Evolutionary conservation across 2,797 vertebrate species (phyloP), one percentile per base, ranked within the genome.

Genomic region (Sciurus vulgaris): DNA sequence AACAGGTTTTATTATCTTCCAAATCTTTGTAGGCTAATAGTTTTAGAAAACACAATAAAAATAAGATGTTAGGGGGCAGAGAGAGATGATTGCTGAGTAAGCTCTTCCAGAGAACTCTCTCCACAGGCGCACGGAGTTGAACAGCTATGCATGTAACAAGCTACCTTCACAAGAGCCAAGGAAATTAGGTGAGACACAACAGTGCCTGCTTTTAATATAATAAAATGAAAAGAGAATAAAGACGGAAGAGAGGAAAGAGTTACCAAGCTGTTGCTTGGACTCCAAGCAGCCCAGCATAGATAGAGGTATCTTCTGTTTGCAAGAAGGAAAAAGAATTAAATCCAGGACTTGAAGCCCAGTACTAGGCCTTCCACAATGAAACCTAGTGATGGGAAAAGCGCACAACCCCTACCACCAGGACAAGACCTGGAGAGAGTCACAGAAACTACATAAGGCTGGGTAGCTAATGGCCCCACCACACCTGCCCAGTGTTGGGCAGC

Each of bases 321-420:
- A 5, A 26, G 13, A 44, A 18, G 54, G 30, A 44, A 49, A 63
- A 13, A 65, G 7, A 88, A n/a, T 76, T 88, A 65, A 22, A 20
- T 76, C 51, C n/a, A 61, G 41, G 54, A 73, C 33, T 73, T 47
- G 35, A 82, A 72, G 28, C 9, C 41, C 38, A 38, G 38, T 38
- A 38, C 38, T 38, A 38, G 38, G 38, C 38, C 38, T 38, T 38
- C 38, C 38, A 38, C 38, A 38, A 3, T 54, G 33, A 30, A 13
- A 69, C 13, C 12, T 8, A 41, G 18, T 54, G 4, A 63, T 44
- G 65, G 4, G 18, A 63, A 67, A 78, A 67, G 28, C 11, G 1
- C n/a, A 47, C 9, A 17, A 54, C 1, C 1, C 35, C 22, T 24
- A 28, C 24, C 7, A 35, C 35, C 49, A n/a, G 1, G n/a, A 4